Evolutionary conservation across 2,113 vertebrate species (phyloP), one percentile per base, ranked within the genome.

Genomic region (Hystrix cristata): DNA sequence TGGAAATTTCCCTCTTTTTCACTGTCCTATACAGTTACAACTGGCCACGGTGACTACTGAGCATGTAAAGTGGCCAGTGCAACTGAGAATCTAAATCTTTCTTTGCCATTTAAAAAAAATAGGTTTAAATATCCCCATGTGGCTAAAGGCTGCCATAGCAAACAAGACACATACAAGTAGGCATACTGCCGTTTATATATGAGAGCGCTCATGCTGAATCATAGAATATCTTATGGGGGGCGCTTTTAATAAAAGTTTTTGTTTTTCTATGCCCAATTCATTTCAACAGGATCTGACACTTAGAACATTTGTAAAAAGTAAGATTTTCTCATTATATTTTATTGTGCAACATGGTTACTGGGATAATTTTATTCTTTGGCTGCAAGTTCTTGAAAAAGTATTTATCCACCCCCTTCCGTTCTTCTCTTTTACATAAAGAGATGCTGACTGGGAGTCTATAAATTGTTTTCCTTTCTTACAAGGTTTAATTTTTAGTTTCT

Each of bases 251-350:
- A 83, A 93, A 83, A 93, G 29, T 53, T 23, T 86, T 83, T 74
- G 65, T 69, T 69, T 94, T 88, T 80, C 86, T 87, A 71, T 9
- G 78, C 7, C n/a, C 19, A 93, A 59, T 69, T 93, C 43, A 90
- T 59, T 31, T 81, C 55, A 90, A 38, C 31, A 88, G 78, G 31
- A 82, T 19, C 31, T 57, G 86, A 87, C 29, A 85, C 10, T 92
- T 86, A 83, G 38, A 46, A 53, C 34, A 83, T 71, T 71, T 76
- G 74, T 81, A 89, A 90, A 74, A 95, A 89, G 62, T 21, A 90
- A 69, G 48, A 48, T 64, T 84, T 93, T 86, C 80, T 91, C 48
- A 43, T 38, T 91, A n/a, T 46, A 85, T 69, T 93, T 88, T 80
- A 86, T 64, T 93, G 87, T 60, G 38, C 31, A 94, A 87, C 23